A percentile compares a stretch with the other conserved stretches of the same genome.
These are phyloP conservation scores for Ochotona princeps DNA, from an alignment of 2,113 vertebrate species.

Conservation along the genomic window DNA sequence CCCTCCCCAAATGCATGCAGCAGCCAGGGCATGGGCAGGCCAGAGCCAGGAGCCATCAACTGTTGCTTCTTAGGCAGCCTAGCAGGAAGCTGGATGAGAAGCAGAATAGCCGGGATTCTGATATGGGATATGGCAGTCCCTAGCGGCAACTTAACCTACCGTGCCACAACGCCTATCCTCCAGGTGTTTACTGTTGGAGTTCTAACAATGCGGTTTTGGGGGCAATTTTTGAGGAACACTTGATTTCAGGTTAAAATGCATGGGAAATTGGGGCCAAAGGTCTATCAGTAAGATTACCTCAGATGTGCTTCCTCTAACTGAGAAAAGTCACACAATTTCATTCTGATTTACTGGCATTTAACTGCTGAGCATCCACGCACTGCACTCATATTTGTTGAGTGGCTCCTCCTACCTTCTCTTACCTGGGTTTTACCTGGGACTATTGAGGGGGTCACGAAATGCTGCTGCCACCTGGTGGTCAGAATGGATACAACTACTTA, in stretches of 20 bases:
- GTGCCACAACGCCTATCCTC: no score
- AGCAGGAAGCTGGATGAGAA: no score
- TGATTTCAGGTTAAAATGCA: slow-evolving; percentile 12
- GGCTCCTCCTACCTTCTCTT: background rate
- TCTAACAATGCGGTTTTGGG: background rate
- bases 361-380: background rate
- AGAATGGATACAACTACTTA: background rate
- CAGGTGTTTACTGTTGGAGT: background rate
- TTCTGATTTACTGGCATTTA: background rate
- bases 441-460: slow-evolving; percentile 35
- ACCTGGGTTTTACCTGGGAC: background rate
- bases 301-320: background rate
- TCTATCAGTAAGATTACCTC: background rate
- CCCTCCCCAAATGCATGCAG: no score
- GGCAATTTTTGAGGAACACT: slow-evolving; percentile 22
- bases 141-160: no score
- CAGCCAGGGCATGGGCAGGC: no score
- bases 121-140: no score
- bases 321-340: background rate
- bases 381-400: background rate
- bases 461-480: slow-evolving; percentile 73
- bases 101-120: no score
- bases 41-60: no score
- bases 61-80: no score
- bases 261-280: background rate